A percentile compares a stretch with the other conserved stretches of the same genome.
phyloP scores from a whole-genome alignment of 1,140 invertebrate genomes.

The Cephus cinctus region DNA sequence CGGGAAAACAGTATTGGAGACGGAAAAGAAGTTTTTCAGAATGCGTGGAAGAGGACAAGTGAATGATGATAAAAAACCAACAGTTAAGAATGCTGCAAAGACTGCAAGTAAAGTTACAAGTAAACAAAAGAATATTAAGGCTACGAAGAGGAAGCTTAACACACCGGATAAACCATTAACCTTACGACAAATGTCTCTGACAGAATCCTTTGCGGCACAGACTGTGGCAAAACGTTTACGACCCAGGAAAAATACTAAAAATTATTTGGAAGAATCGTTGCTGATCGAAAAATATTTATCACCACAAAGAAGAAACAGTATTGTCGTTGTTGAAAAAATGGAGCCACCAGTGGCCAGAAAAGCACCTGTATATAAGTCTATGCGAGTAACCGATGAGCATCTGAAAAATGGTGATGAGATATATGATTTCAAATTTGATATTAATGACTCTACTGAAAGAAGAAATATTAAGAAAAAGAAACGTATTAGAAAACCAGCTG shows the following conservation, averaged over 20 bases:
- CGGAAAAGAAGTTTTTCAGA: background rate
- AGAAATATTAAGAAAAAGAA: conserved; percentile 11
- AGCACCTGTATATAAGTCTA: conserved; percentile 24
- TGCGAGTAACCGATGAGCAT: background rate
- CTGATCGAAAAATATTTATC: conserved; percentile 3
- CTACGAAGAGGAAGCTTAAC: too few species aligned
- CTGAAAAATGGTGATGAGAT: conserved; percentile 19
- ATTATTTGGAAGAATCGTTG: conserved; percentile 15
- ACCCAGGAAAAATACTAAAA: conserved; percentile 10
- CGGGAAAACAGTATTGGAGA: background rate
- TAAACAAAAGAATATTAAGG: too few species aligned
- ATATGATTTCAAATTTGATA: conserved; percentile 23
- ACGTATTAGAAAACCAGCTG: conserved; percentile 4
- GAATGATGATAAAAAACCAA: background rate
- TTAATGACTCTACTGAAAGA: conserved; percentile 16
- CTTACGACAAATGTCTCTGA: conserved; percentile 7
- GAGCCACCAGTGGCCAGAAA: background rate
- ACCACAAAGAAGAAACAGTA: background rate
- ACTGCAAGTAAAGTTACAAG: too few species aligned
- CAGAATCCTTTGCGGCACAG: conserved; percentile 19
- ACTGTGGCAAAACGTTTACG: conserved; percentile 13
- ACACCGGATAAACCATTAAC: too few species aligned
- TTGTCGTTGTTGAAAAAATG: conserved; percentile 5
- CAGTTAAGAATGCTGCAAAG: too few species aligned
- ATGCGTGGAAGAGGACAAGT: background rate